phyloP scores from a whole-genome alignment of 1,140 invertebrate genomes.

The Ips typographus region DNA sequence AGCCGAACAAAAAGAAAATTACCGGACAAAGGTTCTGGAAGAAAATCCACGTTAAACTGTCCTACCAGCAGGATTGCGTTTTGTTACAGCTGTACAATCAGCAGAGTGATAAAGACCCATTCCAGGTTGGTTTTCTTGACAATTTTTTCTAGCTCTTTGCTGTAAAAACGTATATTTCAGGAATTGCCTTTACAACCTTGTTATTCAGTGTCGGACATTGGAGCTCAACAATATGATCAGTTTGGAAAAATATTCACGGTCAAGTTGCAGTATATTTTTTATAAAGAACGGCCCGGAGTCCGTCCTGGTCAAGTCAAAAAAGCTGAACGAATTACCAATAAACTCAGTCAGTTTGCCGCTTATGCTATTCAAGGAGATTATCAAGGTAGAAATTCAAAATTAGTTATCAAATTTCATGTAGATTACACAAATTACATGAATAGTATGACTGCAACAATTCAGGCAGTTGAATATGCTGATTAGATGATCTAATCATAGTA shows the following conservation, averaged over 20 bases:
- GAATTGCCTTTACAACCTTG: slow-evolving; percentile 90
- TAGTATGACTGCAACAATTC: neutral
- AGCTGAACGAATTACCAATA: slow-evolving; percentile 86
- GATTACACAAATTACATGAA: neutral
- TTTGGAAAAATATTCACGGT: slow-evolving; percentile 99
- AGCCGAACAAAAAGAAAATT: slow-evolving; percentile 98
- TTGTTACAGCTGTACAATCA: slow-evolving; percentile 84
- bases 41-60: slow-evolving; percentile 86
- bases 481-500: neutral
- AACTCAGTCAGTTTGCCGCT: slow-evolving; percentile 90
- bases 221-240: slow-evolving; percentile 96
- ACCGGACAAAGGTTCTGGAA: slow-evolving; percentile 98
- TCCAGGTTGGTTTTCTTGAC: slow-evolving; percentile 49
- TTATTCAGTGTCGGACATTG: slow-evolving; percentile 89
- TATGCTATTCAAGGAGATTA: slow-evolving; percentile 93
- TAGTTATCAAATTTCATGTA: slow-evolving; percentile 42
- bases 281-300: slow-evolving; percentile 96
- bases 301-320: slow-evolving; percentile 94
- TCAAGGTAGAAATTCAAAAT: slow-evolving; percentile 59
- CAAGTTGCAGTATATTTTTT: slow-evolving; percentile 97
- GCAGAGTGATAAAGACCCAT: slow-evolving; percentile 84
- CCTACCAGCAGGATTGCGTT: slow-evolving; percentile 77
- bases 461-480: neutral
- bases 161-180: slow-evolving; percentile 54
- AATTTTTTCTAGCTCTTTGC: neutral